Conservation (phyloP, 53 echinoderm and acorn worm species). For the Astropecten irregularis region DNA sequence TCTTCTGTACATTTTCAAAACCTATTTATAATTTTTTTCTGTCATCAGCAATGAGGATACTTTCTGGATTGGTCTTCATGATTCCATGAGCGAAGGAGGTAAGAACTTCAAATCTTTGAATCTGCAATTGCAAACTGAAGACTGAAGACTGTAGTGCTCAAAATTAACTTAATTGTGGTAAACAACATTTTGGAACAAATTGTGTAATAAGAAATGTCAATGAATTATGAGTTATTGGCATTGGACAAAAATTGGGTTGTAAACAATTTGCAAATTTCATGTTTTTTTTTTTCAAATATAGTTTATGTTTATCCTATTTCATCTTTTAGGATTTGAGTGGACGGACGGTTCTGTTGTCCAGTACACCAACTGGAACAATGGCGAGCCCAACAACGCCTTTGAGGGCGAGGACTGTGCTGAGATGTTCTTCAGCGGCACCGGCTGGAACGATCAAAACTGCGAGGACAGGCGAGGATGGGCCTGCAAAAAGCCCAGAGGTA, state of each 20-base stretch:
- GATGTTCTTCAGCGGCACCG: slow-evolving; percentile 64
- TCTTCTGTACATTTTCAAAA: no score
- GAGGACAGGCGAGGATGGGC: slow-evolving; percentile 62
- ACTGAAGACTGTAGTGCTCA: no score
- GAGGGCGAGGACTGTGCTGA: slow-evolving; percentile 82
- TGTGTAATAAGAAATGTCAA: no score
- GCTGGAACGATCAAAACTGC: slow-evolving; percentile 82
- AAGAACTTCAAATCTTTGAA: slow-evolving; percentile 16
- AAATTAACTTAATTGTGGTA: no score
- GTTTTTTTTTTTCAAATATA: no score
- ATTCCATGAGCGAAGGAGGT: slow-evolving; percentile 80
- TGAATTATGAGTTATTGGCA: no score
- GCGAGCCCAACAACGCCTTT: slow-evolving; percentile 74
- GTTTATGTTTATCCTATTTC: no score
- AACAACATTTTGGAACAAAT: no score
- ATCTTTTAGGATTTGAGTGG: slow-evolving; percentile 79
- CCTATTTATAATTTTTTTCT: no score
- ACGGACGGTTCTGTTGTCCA: slow-evolving; percentile 73
- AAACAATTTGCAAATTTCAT: no score
- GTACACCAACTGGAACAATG: slow-evolving; percentile 72
- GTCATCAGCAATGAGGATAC: slow-evolving; percentile 48
- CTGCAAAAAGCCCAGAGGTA: slow-evolving; percentile 75
- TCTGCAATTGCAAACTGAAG: background rate
- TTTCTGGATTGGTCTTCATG: slow-evolving; percentile 94
- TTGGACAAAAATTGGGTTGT: no score